phyloP scores from a whole-genome alignment of 2,113 vertebrate genomes.

The Hemichromis elongatus region DNA sequence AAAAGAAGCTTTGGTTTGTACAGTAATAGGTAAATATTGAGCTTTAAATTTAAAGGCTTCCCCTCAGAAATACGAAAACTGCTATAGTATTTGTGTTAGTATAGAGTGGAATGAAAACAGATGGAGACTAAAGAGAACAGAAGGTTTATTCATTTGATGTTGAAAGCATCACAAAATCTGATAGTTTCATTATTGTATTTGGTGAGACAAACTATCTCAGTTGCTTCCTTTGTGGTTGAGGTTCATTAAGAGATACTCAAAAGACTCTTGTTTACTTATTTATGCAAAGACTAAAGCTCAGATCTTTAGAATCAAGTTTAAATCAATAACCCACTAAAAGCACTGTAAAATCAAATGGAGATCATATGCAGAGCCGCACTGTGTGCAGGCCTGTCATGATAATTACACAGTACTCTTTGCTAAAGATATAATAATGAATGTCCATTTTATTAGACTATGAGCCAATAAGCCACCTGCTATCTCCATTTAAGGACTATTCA shows the following conservation, averaged over 20 bases:
- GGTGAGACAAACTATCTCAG: background rate
- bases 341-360: constrained; percentile 38
- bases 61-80: constrained; percentile 14
- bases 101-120: constrained; percentile 20
- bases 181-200: constrained; percentile 21
- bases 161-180: constrained; percentile 20
- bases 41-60: constrained; percentile 40
- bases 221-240: constrained; percentile 14
- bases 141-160: constrained; percentile 40
- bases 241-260: constrained; percentile 2
- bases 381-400: constrained; percentile 18
- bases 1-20: constrained; percentile 43
- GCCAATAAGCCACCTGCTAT: constrained; percentile 63
- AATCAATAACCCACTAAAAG: constrained; percentile 57
- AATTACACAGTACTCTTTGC: constrained; percentile 62
- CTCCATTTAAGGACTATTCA: constrained; percentile 11
- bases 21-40: constrained; percentile 48
- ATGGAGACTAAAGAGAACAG: constrained; percentile 18
- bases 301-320: constrained; percentile 34
- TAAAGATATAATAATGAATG: constrained; percentile 63
- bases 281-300: background rate
- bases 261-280: constrained; percentile 29
- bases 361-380: constrained; percentile 22
- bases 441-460: constrained; percentile 53
- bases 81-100: constrained; percentile 22